Conservation (phyloP, 2,113 vertebrate genomes). For the Anoura caudifer region DNA sequence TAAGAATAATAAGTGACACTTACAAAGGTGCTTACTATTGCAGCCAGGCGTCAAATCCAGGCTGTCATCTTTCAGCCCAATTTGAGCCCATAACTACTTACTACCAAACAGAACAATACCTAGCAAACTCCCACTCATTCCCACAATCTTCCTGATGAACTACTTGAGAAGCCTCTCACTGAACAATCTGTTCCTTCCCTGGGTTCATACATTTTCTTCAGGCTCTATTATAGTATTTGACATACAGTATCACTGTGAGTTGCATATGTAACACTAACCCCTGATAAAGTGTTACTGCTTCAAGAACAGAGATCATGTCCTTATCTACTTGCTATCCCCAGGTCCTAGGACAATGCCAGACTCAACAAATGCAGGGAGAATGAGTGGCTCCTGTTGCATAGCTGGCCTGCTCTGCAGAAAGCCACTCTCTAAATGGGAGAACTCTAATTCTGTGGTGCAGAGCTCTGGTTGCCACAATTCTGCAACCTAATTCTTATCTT, state of each 20-base stretch:
- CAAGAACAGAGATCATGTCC: not conserved
- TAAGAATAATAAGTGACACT: not conserved
- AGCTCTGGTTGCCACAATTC: not conserved
- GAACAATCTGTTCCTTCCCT: not conserved
- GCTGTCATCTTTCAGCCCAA: not conserved
- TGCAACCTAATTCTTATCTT: not conserved
- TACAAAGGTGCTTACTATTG: not conserved
- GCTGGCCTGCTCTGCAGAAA: not conserved
- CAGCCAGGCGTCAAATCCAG: not conserved
- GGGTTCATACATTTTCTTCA: not conserved
- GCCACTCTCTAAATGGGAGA: not conserved
- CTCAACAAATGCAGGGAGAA: slow-evolving; percentile 7
- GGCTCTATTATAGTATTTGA: not conserved
- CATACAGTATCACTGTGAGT: not conserved
- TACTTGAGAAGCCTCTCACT: not conserved
- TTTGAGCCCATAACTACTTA: not conserved
- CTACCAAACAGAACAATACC: not conserved
- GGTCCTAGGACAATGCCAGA: not conserved
- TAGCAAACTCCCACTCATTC: not conserved
- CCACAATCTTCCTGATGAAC: not conserved
- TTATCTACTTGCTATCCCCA: slow-evolving; percentile 5
- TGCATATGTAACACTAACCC: not conserved
- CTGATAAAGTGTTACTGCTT: not conserved
- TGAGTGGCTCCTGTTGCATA: not conserved
- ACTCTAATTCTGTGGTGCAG: not conserved